Evolutionary conservation across 2,113 vertebrate genomes (phyloP), one percentile per base, ranked within the genome.

Genomic region (Carassius auratus): DNA sequence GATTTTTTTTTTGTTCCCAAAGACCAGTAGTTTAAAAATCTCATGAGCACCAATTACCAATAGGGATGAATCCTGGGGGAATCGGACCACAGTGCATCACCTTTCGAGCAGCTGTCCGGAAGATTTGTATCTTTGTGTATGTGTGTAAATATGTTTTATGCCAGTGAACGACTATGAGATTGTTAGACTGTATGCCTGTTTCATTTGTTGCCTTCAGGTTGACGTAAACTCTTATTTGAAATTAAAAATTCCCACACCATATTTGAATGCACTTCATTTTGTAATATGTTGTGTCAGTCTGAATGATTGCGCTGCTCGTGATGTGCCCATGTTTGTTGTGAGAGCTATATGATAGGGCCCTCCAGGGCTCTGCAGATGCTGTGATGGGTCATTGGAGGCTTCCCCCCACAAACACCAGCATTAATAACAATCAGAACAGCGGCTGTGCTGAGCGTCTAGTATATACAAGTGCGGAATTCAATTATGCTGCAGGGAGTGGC

Each of bases 401-500:
- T 88, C 84, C 84, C 88, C 90, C 90, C 90, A 92, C 93, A 93
- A 94, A 92, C 92, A 91, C 86, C 48, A 89, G 91, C 92, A 92
- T 94, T 90, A 91, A 92, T 93, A 92, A 92, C 90, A 87, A 84
- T 89, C 86, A 85, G 23, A 55, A 75, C 55, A n/a, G 62, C 12
- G 38, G 45, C 59, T n/a, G 68, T 73, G 59, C 85, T 84, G 77
- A 85, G 52, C 87, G 78, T 21, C 90, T 92, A 92, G 92, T 95
- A 94, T 94, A 94, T 94, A 91, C 90, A 91, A 89, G 92, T 90
- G 92, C 92, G 91, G 93, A 92, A 94, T 93, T 93, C 92, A 92
- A 93, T 95, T 93, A 94, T 89, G 89, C 91, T 89, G 89, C 87
- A 84, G 91, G 91, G 89, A 92, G 91, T 66, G 84, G 90, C 87